phyloP scores from a whole-genome alignment of 2,797 vertebrate species.

The Scleropages formosus region DNA sequence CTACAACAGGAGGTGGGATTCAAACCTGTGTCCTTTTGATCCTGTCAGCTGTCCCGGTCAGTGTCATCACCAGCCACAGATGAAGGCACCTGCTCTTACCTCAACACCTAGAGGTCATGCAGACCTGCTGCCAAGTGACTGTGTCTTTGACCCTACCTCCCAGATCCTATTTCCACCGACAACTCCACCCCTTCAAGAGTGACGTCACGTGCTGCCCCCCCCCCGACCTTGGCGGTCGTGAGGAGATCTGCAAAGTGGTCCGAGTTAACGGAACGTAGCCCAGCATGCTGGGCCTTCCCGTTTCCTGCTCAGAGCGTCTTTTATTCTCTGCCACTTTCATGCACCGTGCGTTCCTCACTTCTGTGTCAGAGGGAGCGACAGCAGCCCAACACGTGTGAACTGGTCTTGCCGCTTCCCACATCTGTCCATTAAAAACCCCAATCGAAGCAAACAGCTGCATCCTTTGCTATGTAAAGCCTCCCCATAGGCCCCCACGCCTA shows the following conservation, averaged over 20 bases:
- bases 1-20: too few relatives aligned
- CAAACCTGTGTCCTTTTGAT: too few relatives aligned
- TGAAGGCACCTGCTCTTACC: conserved; percentile 26
- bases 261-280: too few relatives aligned
- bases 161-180: too few relatives aligned
- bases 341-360: too few relatives aligned
- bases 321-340: background rate
- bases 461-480: conserved; percentile 59
- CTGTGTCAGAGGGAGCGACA: background rate
- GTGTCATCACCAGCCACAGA: conserved; percentile 39
- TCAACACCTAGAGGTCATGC: background rate
- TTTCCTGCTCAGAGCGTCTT: background rate
- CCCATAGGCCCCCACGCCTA: conserved; percentile 52
- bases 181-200: background rate
- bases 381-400: conserved; percentile 44
- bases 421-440: conserved; percentile 55
- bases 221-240: background rate
- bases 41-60: background rate
- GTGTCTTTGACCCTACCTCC: too few relatives aligned
- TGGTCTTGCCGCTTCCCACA: conserved; percentile 47
- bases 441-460: conserved; percentile 62
- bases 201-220: background rate
- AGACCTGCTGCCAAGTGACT: too few relatives aligned
- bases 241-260: background rate
- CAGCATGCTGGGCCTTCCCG: background rate